Evolutionary conservation across 2,888 invertebrate genomes (phyloP).

Genomic region (Clivina fossor): DNA sequence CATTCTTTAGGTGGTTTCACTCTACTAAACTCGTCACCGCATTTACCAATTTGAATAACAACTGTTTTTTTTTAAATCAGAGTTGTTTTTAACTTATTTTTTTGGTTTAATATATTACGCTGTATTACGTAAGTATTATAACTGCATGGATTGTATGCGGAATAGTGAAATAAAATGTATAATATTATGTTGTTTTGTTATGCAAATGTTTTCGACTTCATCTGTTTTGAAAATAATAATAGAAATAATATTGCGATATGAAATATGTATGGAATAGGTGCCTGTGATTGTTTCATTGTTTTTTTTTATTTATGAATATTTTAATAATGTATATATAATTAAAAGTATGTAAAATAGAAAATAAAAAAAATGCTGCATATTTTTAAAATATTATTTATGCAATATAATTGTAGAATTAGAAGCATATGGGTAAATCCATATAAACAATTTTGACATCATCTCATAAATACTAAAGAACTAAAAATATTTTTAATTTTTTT

Average conservation of each 20-base stretch:
- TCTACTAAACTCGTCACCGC: too few species aligned
- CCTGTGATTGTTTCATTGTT: neutral
- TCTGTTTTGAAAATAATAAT: constrained; percentile 28
- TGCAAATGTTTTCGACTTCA: constrained; percentile 23
- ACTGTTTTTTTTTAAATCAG: constrained; percentile 23
- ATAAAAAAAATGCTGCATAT: neutral
- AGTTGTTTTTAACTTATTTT: too few species aligned
- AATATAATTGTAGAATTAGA: too few species aligned
- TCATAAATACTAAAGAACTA: too few species aligned
- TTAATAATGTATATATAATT: neutral
- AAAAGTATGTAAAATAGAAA: neutral
- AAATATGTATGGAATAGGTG: neutral
- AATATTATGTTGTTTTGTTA: constrained; percentile 29
- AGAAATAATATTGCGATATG: constrained; percentile 13
- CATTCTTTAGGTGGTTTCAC: constrained; percentile 24
- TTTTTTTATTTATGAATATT: neutral
- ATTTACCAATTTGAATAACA: constrained; percentile 35
- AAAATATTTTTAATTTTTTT: too few species aligned
- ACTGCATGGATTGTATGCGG: too few species aligned
- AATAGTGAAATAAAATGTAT: constrained; percentile 13
- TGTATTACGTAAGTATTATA: too few species aligned
- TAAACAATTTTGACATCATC: too few species aligned
- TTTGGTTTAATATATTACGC: too few species aligned
- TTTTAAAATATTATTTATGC: neutral
- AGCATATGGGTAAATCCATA: too few species aligned